Conservation (phyloP, 2,888 invertebrate species). For the Andrena dorsata region DNA sequence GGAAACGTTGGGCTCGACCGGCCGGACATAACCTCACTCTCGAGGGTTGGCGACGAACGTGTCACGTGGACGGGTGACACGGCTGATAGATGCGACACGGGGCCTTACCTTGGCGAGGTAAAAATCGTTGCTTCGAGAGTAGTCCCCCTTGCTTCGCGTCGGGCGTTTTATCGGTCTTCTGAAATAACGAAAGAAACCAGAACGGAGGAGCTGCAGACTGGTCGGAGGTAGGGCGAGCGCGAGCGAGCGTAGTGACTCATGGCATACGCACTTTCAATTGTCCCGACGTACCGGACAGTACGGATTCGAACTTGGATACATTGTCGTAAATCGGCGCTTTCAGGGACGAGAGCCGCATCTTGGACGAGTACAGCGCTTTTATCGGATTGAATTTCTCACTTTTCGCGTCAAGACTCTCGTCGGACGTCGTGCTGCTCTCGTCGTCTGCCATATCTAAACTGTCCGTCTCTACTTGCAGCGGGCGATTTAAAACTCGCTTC, state of each 20-base stretch:
- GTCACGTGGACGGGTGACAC: neutral
- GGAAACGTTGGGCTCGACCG: constrained; percentile 22
- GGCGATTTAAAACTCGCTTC: constrained; percentile 27
- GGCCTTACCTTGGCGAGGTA: constrained; percentile 80
- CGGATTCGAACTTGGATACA: constrained; percentile 87
- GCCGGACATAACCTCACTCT: constrained; percentile 57
- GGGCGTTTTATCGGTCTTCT: constrained; percentile 48
- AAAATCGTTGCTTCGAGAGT: constrained; percentile 70
- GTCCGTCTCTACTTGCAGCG: neutral
- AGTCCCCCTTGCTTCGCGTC: constrained; percentile 49
- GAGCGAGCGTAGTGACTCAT: neutral
- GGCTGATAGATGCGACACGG: neutral
- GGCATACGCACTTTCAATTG: constrained; percentile 76
- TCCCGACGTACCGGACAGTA: constrained; percentile 82
- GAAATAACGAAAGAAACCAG: constrained; percentile 46
- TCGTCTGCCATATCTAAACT: constrained; percentile 77
- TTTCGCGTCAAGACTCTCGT: constrained; percentile 86
- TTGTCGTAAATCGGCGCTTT: constrained; percentile 90
- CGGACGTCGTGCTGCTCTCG: constrained; percentile 75
- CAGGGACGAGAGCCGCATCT: constrained; percentile 86
- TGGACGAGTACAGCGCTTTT: constrained; percentile 88
- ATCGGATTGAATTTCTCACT: constrained; percentile 89
- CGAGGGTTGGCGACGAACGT: neutral
- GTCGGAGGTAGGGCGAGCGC: neutral
- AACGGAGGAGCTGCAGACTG: constrained; percentile 1